Base-by-base conservation (phyloP, 2,888 invertebrate genomes). In the Epirrita christyi region DNA sequence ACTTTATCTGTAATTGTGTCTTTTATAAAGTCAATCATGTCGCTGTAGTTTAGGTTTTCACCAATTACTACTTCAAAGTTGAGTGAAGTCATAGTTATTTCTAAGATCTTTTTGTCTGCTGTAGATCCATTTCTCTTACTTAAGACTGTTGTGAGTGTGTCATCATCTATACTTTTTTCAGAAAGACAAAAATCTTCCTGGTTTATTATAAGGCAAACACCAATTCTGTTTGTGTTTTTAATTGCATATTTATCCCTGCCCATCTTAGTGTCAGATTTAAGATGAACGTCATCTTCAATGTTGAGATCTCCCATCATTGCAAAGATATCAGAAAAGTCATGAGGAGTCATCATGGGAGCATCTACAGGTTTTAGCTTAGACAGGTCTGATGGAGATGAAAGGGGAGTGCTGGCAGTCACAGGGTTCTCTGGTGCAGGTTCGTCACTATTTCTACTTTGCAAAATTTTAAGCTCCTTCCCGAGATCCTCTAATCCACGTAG, bases 181-280 rank as follows among this genome's bases (percentile, higher is more conserved):
- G 89, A 85, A 40, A 86, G 82, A 63, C 87, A 72, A 69, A 91
- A 91, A 28, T 80, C 76, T 71, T 88, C 88, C 68, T 88, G 86
- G 68, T 91, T 92, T 57, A 92, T 85, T 46, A 92, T 86, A 34
- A 85, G 78, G 65, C 91, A 91, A 6, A 90, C 66, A 34, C 92
- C 92, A 59, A 89, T 61, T 60, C 80, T 78, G 9, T 80, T 70
- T n/a, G 71, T 67, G 60, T 86, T 81, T 61, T 81, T 84, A 28
- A 92, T 89, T 53, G 68, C 59, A 72, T 89, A 92, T 21, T 71
- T 66, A 61, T 82, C 78, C 41, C 67, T 74, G 29, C 48, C 59
- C 7, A 69, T 37, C 36, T 66, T 78, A 6, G 75, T 80, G 50
- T 90, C 89, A 10, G 86, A 76, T 71, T 84, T 81, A 68, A 64